These are phyloP conservation scores for Apus apus DNA, from an alignment of 2,113 vertebrate species.

Conservation along the genomic window DNA sequence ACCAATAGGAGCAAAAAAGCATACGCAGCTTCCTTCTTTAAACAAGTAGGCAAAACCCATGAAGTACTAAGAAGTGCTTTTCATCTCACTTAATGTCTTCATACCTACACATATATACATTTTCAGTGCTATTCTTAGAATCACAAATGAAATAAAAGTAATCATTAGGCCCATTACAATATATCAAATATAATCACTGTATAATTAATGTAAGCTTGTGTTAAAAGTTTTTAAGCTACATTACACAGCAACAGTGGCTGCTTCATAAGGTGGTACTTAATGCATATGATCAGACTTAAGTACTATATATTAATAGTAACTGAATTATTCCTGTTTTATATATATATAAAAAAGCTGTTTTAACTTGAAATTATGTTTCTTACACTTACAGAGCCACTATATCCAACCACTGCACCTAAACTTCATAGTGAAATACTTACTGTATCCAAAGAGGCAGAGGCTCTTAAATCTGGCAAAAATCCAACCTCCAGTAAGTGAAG, in stretches of 20 bases:
- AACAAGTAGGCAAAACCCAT: neutral
- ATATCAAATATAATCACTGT: neutral
- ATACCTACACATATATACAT: neutral
- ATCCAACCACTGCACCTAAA: neutral
- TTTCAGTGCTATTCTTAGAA: neutral
- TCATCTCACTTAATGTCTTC: neutral
- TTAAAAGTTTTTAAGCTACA: neutral
- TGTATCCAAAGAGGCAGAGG: slow-evolving; percentile 92
- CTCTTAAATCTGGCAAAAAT: slow-evolving; percentile 94
- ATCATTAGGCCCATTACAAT: neutral
- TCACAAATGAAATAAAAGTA: neutral
- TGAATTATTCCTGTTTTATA: neutral
- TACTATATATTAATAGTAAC: neutral
- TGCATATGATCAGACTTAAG: neutral
- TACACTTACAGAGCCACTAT: neutral
- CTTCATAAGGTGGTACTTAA: neutral
- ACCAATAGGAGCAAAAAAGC: neutral
- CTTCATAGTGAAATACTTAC: slow-evolving; percentile 73
- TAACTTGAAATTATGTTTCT: neutral
- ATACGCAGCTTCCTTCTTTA: neutral
- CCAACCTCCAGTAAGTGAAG: slow-evolving; percentile 95
- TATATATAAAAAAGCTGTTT: neutral
- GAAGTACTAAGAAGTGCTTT: neutral
- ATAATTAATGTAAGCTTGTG: neutral
- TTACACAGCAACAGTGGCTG: neutral